Conservation (phyloP, 1,140 invertebrate genomes). For the Dendroctonus ponderosae region DNA sequence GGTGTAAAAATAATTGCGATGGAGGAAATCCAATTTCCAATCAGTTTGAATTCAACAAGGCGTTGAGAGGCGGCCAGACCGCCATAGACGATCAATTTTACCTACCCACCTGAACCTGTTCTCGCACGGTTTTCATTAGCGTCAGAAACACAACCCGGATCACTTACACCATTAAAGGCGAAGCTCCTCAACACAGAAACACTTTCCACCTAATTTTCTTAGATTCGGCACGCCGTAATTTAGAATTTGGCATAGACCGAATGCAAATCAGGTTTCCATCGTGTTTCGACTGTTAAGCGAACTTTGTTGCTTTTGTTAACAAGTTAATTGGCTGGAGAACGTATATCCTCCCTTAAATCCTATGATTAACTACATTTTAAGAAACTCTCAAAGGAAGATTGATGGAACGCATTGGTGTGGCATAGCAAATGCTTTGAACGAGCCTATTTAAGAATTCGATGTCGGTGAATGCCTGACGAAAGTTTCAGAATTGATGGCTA, state of each 20-base stretch:
- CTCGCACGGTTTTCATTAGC: slow-evolving; percentile 25
- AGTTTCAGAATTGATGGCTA: too few relatives aligned
- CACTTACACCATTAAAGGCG: slow-evolving; percentile 23
- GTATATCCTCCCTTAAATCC: neutral
- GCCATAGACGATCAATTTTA: slow-evolving; percentile 14
- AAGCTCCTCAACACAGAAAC: slow-evolving; percentile 18
- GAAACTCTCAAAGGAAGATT: too few relatives aligned
- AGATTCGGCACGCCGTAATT: slow-evolving; percentile 19
- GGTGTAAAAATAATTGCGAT: too few relatives aligned
- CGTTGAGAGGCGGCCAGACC: neutral
- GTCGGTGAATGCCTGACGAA: too few relatives aligned
- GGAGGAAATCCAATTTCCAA: too few relatives aligned
- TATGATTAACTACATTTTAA: too few relatives aligned
- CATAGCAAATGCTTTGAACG: too few relatives aligned
- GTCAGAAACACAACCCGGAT: slow-evolving; percentile 27
- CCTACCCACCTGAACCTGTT: slow-evolving; percentile 16
- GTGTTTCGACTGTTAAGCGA: slow-evolving; percentile 16
- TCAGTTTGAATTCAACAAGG: too few relatives aligned
- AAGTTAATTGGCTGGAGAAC: slow-evolving; percentile 13
- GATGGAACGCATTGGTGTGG: too few relatives aligned
- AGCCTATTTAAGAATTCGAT: too few relatives aligned
- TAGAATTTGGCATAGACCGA: slow-evolving; percentile 24
- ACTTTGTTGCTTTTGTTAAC: slow-evolving; percentile 20
- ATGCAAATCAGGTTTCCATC: slow-evolving; percentile 18
- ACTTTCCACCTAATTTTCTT: slow-evolving; percentile 26